These are phyloP conservation scores for Beris chalybata DNA, from an alignment of 2,888 invertebrate genomes.

Conservation along the genomic window DNA sequence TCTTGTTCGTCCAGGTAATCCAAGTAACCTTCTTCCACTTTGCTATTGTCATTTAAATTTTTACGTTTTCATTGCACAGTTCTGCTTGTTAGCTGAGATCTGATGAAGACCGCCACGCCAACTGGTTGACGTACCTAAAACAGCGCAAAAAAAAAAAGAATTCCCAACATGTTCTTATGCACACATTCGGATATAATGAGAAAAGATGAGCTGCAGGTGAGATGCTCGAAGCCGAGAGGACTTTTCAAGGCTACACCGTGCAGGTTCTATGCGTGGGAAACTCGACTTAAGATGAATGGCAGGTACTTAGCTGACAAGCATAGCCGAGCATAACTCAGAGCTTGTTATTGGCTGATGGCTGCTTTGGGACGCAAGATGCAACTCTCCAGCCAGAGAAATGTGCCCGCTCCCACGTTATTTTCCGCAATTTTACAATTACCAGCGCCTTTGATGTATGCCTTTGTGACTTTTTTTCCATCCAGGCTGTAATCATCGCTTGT, in stretches of 20 bases:
- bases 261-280: constrained; percentile 10
- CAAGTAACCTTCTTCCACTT: not conserved
- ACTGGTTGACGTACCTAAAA: too few species aligned
- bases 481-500: constrained; percentile 6
- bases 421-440: constrained; percentile 24
- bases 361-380: too few species aligned
- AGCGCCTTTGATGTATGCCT: constrained; percentile 16
- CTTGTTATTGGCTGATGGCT: constrained; percentile 7
- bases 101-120: too few species aligned
- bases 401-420: constrained; percentile 22
- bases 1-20: not conserved
- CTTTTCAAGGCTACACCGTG: constrained; percentile 2
- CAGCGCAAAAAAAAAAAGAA: not conserved
- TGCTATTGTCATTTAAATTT: constrained; percentile 8
- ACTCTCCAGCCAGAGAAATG: too few species aligned
- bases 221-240: not conserved
- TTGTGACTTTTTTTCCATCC: constrained; percentile 13
- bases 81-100: too few species aligned
- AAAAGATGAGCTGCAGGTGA: not conserved
- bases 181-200: not conserved
- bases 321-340: constrained; percentile 13
- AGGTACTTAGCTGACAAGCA: constrained; percentile 19
- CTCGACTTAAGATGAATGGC: constrained; percentile 2
- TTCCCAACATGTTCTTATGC: not conserved
- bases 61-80: not conserved